A percentile compares a stretch with the other conserved stretches of the same genome.
Conservation (phyloP, 2,113 vertebrate species). For the Eudorcas thomsonii region DNA sequence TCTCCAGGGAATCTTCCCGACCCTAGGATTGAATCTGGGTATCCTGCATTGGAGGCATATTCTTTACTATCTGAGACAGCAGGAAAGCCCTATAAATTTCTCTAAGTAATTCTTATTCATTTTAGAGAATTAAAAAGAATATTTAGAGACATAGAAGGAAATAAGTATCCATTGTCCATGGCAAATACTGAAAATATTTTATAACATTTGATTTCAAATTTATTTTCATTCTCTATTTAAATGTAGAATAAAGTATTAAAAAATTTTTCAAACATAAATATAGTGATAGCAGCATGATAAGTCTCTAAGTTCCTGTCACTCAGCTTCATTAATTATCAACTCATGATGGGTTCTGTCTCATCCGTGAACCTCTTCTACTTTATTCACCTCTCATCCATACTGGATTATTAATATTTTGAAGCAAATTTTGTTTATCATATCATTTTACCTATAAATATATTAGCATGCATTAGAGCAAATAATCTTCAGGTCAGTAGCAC, state of each 20-base stretch:
- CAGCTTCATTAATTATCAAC: neutral
- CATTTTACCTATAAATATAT: slow-evolving; percentile 37
- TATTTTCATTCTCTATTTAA: neutral
- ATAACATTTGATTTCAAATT: neutral
- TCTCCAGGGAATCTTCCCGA: neutral
- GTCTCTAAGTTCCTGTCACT: neutral
- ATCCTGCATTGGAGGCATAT: neutral
- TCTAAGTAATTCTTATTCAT: neutral
- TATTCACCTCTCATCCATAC: too few species aligned
- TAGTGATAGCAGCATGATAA: neutral
- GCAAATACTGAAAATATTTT: neutral
- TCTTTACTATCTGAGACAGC: neutral
- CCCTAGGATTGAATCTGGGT: neutral
- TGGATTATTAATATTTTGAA: slow-evolving; percentile 22
- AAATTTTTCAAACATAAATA: neutral
- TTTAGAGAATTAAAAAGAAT: neutral
- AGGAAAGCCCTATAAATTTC: neutral
- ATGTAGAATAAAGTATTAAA: neutral
- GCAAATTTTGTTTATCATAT: neutral
- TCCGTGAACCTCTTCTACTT: neutral
- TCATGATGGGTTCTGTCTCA: neutral
- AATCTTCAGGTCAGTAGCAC: neutral
- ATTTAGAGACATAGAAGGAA: neutral
- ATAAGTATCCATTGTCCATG: neutral
- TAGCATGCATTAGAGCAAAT: slow-evolving; percentile 16